Evolutionary conservation across 2,888 invertebrate genomes (phyloP).

Genomic region (Zonitis immaculata): DNA sequence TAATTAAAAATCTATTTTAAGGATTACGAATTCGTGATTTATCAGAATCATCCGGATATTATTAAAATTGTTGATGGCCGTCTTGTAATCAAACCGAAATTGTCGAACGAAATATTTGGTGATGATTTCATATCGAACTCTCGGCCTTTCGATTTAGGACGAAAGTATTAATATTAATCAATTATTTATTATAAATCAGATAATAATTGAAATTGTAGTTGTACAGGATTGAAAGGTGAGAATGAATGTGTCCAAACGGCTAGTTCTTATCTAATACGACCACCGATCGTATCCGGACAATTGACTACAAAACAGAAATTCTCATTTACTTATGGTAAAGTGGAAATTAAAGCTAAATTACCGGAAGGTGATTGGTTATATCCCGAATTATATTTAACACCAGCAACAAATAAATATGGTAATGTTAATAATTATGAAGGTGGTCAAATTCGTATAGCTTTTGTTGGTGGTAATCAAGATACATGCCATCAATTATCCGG

Average conservation of each 20-base stretch:
- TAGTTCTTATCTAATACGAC: conserved; percentile 56
- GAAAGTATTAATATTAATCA: conserved; percentile 31
- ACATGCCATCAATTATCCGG: conserved; percentile 35
- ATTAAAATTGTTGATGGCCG: conserved; percentile 52
- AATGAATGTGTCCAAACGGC: conserved; percentile 50
- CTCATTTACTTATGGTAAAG: conserved; percentile 64
- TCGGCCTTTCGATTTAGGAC: conserved; percentile 38
- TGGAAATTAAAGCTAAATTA: conserved; percentile 66
- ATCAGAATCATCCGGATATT: conserved; percentile 55
- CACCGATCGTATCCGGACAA: conserved; percentile 63
- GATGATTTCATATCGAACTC: conserved; percentile 47
- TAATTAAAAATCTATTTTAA: conserved; percentile 34
- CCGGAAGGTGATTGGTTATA: conserved; percentile 75
- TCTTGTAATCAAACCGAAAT: conserved; percentile 58
- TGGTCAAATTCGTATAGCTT: conserved; percentile 69
- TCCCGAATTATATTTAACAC: conserved; percentile 66
- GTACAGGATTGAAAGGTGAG: conserved; percentile 43
- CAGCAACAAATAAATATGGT: conserved; percentile 61
- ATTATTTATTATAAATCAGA: not conserved
- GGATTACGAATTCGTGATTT: conserved; percentile 69
- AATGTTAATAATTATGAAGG: conserved; percentile 52
- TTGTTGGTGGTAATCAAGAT: conserved; percentile 59
- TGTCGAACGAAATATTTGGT: conserved; percentile 54
- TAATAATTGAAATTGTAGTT: conserved; percentile 37
- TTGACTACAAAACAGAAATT: conserved; percentile 60